Evolutionary conservation across 2,888 invertebrate species (phyloP), one percentile per base, ranked within the genome.

Genomic region (Pristionchus maxplancki): DNA sequence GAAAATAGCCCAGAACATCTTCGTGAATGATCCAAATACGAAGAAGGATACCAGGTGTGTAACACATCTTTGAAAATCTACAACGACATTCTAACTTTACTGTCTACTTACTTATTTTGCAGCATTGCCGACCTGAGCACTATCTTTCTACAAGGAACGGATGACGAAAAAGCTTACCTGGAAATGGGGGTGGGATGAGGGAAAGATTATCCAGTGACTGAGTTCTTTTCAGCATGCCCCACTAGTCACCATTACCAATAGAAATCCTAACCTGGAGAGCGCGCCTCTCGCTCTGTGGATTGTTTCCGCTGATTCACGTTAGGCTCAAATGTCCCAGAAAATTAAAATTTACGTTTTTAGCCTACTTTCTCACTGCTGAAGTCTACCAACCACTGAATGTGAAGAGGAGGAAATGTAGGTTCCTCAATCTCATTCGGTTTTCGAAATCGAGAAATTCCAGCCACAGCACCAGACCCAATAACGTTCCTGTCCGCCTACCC

Each of bases 251-350:
- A 37, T 71, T 37, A 37, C 11, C 71, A 71, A 71, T 37, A 4
- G 20, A 37, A 71, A 71, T 34, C 5, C 17, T 3, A 34, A 71
- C 20, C 20, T 37, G 71, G 71, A 71, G 37, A 71, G 71, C 17
- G 71, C 71, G 20, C 71, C 71, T 20, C 37, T 71, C 37, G 71
- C 71, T 1, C 71, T 71, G 71, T 71, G 71, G 71, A 71, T 71
- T 37, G 71, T 71, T 5, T 71, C 71, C 17, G 15, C 71, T 15
- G 20, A 71, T 13, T 71, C 71, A 0, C 71, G 71, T 71, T 28
- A 5, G 64, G 28, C 9, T 31, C 11, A 6, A 6, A 44, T 31
- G 9, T 28, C 11, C 13, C 5, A 5, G 6, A 5, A 5, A 58
- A 11, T 24, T 13, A 24, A 67, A 6, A 31, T 15, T 31, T 31